These are phyloP conservation scores for Nephrotoma flavescens DNA, from an alignment of 2,888 invertebrate species.

Conservation along the genomic window DNA sequence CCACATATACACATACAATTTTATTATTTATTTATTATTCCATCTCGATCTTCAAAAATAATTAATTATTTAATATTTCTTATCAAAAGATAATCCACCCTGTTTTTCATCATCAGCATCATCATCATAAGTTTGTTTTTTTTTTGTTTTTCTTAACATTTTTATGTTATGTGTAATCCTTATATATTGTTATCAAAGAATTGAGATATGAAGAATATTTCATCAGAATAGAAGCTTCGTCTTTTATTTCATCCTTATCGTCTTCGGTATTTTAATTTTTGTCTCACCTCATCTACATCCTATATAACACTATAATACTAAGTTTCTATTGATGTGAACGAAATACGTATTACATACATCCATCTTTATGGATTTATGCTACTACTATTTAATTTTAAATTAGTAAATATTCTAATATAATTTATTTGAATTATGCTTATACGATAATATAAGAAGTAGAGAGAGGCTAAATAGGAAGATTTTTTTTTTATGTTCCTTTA, in stretches of 20 bases:
- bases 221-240: not conserved
- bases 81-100: not conserved
- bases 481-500: not conserved
- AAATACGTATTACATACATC: not conserved
- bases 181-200: not conserved
- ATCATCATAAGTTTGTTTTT: not conserved
- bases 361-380: not conserved
- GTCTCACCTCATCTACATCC: not conserved
- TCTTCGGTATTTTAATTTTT: not conserved
- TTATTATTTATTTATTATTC: not conserved
- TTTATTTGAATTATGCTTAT: not conserved
- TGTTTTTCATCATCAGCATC: not conserved
- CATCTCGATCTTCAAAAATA: not conserved
- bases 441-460: not conserved
- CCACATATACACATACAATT: not conserved
- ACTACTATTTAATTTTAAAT: not conserved
- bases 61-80: not conserved
- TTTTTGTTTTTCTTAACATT: not conserved
- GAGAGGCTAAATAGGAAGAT: not conserved
- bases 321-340: not conserved
- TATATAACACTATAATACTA: not conserved
- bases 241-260: not conserved
- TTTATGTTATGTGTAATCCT: no score
- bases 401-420: not conserved
- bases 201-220: not conserved